A percentile compares a stretch with the other conserved stretches of the same genome.
These are phyloP conservation scores for Pseudachorutes palmiensis DNA, from an alignment of 1,140 invertebrate species.

Conservation along the genomic window DNA sequence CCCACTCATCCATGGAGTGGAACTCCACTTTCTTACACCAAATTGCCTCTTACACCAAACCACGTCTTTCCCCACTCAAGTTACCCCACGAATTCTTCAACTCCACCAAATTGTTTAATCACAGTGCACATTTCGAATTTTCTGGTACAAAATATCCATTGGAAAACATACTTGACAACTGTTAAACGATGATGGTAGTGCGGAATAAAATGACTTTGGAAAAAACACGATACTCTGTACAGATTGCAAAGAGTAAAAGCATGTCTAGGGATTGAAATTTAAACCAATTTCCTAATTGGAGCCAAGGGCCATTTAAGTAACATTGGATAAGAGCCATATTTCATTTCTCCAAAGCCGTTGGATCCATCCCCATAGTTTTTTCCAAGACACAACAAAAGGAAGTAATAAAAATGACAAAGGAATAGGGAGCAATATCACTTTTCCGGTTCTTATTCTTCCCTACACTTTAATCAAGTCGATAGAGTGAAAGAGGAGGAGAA, in stretches of 20 bases:
- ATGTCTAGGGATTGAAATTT: not conserved
- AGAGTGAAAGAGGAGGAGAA: not conserved
- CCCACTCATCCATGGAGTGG: too few relatives aligned
- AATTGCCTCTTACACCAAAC: too few relatives aligned
- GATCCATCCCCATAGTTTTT: not conserved
- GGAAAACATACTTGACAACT: too few relatives aligned
- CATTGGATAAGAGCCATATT: not conserved
- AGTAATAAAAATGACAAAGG: slow-evolving; percentile 11
- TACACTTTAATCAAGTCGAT: slow-evolving; percentile 8
- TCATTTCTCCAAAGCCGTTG: not conserved
- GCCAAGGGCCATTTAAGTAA: not conserved
- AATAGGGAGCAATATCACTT: slow-evolving; percentile 9
- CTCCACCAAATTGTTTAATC: too few relatives aligned
- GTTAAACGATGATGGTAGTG: too few relatives aligned
- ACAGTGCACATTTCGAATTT: too few relatives aligned
- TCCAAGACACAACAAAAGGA: slow-evolving; percentile 10
- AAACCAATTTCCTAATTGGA: slow-evolving; percentile 2
- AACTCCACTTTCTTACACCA: too few relatives aligned
- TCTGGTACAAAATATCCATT: too few relatives aligned
- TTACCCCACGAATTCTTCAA: too few relatives aligned
- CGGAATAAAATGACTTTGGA: too few relatives aligned
- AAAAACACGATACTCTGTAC: too few relatives aligned
- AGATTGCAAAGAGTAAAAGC: not conserved
- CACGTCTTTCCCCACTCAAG: too few relatives aligned
- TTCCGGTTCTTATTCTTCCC: slow-evolving; percentile 10